Conservation (phyloP, 2,888 invertebrate species). For the Ectemnius lituratus region DNA sequence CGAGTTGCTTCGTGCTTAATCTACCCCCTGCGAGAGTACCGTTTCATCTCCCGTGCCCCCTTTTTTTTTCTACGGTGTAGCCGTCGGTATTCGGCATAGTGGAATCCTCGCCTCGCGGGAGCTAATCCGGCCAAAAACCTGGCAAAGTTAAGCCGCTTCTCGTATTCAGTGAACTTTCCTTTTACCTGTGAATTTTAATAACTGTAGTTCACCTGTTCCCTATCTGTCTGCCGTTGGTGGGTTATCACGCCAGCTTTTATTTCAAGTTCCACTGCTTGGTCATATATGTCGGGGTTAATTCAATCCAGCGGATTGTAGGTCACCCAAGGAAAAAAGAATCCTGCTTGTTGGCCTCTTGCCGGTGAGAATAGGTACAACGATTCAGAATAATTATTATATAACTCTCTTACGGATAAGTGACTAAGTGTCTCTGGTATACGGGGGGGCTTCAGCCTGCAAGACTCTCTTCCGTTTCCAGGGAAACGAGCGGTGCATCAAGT, state of each 20-base stretch:
- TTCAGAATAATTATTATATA: slow-evolving; percentile 29
- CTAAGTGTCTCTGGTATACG: no score
- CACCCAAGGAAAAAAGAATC: slow-evolving; percentile 22
- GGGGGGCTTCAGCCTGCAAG: no score
- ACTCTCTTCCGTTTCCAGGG: background rate
- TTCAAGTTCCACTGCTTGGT: slow-evolving; percentile 7
- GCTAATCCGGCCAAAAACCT: slow-evolving; percentile 41
- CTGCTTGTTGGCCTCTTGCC: slow-evolving; percentile 9
- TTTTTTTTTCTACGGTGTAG: slow-evolving; percentile 30
- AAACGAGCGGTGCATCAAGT: slow-evolving; percentile 2
- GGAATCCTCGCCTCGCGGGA: slow-evolving; percentile 21
- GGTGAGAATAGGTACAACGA: slow-evolving; percentile 18
- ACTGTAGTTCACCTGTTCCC: slow-evolving; percentile 35
- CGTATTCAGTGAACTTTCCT: slow-evolving; percentile 58
- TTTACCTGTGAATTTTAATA: slow-evolving; percentile 63
- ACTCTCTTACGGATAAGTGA: background rate
- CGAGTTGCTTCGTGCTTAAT: slow-evolving; percentile 44
- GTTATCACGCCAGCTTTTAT: slow-evolving; percentile 45
- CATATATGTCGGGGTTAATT: no score
- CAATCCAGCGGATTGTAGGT: slow-evolving; percentile 31
- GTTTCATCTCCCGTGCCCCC: slow-evolving; percentile 20
- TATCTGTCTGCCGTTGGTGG: slow-evolving; percentile 36
- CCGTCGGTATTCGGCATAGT: slow-evolving; percentile 26
- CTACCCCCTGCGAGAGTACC: slow-evolving; percentile 30
- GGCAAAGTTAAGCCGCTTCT: slow-evolving; percentile 41